These are phyloP conservation scores for Candidula unifasciata DNA, from an alignment of 2,888 invertebrate genomes.

Conservation along the genomic window DNA sequence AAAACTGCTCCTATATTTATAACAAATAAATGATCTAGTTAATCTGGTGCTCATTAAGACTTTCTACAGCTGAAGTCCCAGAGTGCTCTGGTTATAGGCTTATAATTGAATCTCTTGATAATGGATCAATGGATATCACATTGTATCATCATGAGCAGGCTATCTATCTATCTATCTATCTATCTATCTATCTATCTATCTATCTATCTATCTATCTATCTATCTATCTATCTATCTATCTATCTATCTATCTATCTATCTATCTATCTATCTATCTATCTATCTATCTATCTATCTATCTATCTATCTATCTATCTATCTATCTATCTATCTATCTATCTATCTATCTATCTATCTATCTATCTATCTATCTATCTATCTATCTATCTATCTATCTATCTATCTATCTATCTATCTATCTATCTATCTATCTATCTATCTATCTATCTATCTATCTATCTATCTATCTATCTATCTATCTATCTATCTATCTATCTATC, in stretches of 20 bases:
- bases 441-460: slow-evolving; percentile 8
- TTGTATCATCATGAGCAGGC: no score
- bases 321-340: slow-evolving; percentile 8
- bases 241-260: slow-evolving; percentile 8
- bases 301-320: slow-evolving; percentile 8
- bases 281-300: slow-evolving; percentile 4
- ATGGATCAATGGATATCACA: no score
- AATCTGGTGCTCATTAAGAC: no score
- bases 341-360: slow-evolving; percentile 8
- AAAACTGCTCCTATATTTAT: no score
- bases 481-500: slow-evolving; percentile 8
- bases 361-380: slow-evolving; percentile 8
- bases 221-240: slow-evolving; percentile 8
- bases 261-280: slow-evolving; percentile 8
- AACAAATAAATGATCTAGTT: no score
- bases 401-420: slow-evolving; percentile 8
- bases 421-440: slow-evolving; percentile 8
- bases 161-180: no score
- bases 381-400: slow-evolving; percentile 8
- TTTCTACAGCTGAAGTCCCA: no score
- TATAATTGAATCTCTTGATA: no score
- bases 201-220: slow-evolving; percentile 8
- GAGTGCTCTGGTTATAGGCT: no score
- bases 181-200: not conserved
- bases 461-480: slow-evolving; percentile 8